Conservation (phyloP, 2,888 invertebrate genomes). For the Chrysodeixis includens region DNA sequence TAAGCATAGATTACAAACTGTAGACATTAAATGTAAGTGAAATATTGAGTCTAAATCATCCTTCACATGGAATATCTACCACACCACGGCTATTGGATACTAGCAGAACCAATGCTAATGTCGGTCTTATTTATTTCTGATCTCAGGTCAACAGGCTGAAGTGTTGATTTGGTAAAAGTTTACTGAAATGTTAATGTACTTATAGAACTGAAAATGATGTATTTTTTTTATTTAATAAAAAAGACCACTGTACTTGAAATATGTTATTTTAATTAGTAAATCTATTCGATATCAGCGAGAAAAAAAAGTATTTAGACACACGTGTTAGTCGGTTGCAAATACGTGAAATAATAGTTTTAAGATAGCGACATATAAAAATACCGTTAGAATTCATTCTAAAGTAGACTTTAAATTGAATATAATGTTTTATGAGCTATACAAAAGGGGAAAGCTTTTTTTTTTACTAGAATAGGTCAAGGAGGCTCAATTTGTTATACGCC, state of each 20-base stretch:
- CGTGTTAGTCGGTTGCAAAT: background rate
- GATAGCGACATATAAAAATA: background rate
- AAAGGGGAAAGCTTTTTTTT: background rate
- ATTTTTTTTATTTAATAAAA: constrained; percentile 88
- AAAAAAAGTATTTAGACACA: background rate
- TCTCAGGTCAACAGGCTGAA: constrained; percentile 83
- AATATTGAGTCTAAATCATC: constrained; percentile 64
- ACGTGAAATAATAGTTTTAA: background rate
- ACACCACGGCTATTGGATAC: constrained; percentile 48
- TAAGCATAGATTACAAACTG: constrained; percentile 74
- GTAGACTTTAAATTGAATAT: background rate
- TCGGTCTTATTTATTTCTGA: constrained; percentile 82
- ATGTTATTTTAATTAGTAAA: constrained; percentile 28
- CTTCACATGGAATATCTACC: constrained; percentile 49
- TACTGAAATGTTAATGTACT: constrained; percentile 88
- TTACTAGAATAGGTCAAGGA: background rate
- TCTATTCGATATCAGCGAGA: background rate
- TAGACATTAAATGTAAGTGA: constrained; percentile 78
- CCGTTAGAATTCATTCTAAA: no score
- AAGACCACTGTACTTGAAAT: constrained; percentile 80
- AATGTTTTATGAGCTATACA: background rate
- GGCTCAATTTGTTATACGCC: background rate
- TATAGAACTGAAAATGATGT: constrained; percentile 87
- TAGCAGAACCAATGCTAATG: constrained; percentile 57
- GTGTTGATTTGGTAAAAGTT: constrained; percentile 87